phyloP scores from a whole-genome alignment of 35 echinoderm and acorn worm genomes.

The Diadema setosum region DNA sequence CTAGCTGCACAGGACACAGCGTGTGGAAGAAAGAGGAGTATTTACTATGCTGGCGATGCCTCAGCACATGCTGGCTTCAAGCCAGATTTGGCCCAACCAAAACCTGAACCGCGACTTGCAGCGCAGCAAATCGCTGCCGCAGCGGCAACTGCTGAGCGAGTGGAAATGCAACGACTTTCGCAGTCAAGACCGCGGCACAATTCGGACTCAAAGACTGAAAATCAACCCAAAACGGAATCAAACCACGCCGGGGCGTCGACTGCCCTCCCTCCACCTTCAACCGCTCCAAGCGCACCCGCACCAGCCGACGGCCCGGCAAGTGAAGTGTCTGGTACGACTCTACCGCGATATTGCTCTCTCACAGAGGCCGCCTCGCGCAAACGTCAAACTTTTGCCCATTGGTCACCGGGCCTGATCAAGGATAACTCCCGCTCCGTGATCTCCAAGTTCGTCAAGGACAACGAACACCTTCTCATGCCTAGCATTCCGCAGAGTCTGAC shows the following conservation, averaged over 20 bases:
- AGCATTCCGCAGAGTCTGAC: neutral
- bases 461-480: neutral
- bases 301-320: neutral
- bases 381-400: neutral
- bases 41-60: constrained; percentile 56
- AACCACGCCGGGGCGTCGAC: neutral
- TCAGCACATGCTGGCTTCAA: neutral
- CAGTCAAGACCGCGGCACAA: neutral
- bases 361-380: neutral
- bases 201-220: neutral
- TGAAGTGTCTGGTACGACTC: neutral
- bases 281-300: neutral
- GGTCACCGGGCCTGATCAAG: neutral
- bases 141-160: neutral
- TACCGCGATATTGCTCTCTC: neutral
- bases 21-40: constrained; percentile 26
- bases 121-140: neutral
- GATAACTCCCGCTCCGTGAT: neutral
- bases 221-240: neutral
- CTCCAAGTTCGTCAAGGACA: neutral
- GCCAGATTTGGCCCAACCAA: neutral
- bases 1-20: constrained; percentile 21
- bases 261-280: neutral
- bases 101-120: neutral
- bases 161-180: neutral